phyloP scores from a whole-genome alignment of 2,797 vertebrate species.

The Anomalospiza imberbis region DNA sequence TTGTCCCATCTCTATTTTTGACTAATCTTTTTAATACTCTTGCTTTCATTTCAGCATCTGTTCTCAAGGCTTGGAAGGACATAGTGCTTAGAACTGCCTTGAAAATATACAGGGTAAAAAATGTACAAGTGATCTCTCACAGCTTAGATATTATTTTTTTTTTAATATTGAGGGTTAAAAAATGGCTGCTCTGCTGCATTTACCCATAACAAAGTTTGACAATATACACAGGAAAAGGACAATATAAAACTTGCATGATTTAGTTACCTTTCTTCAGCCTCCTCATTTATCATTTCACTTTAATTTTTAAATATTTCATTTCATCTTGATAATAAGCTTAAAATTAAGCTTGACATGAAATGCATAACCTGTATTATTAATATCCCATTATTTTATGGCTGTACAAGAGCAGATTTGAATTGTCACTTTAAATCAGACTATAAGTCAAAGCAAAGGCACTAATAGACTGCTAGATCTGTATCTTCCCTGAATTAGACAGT shows the following conservation, averaged over 20 bases:
- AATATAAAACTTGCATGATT: neutral
- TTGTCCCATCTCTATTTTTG: neutral
- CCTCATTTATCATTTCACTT: slow-evolving; percentile 29
- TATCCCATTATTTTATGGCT: slow-evolving; percentile 53
- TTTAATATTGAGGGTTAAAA: neutral
- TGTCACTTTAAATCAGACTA: slow-evolving; percentile 57
- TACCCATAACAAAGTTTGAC: neutral
- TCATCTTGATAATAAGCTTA: slow-evolving; percentile 34
- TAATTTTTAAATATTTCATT: slow-evolving; percentile 25
- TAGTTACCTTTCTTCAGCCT: slow-evolving; percentile 4
- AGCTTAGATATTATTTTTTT: neutral
- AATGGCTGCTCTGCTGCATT: neutral
- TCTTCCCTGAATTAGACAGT: slow-evolving; percentile 60
- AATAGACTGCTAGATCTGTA: slow-evolving; percentile 38
- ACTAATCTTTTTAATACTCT: neutral
- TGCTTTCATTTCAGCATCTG: neutral
- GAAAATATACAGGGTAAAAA: neutral
- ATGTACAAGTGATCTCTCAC: neutral
- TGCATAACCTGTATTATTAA: slow-evolving; percentile 63
- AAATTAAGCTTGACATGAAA: slow-evolving; percentile 41
- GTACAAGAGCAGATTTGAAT: slow-evolving; percentile 52
- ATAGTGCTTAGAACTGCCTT: neutral
- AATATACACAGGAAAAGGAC: neutral
- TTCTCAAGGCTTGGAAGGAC: neutral
- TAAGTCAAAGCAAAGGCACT: slow-evolving; percentile 47